Evolutionary conservation across 1,140 invertebrate species (phyloP), one percentile per base, ranked within the genome.

Genomic region (Pseudomyrmex sp.): DNA sequence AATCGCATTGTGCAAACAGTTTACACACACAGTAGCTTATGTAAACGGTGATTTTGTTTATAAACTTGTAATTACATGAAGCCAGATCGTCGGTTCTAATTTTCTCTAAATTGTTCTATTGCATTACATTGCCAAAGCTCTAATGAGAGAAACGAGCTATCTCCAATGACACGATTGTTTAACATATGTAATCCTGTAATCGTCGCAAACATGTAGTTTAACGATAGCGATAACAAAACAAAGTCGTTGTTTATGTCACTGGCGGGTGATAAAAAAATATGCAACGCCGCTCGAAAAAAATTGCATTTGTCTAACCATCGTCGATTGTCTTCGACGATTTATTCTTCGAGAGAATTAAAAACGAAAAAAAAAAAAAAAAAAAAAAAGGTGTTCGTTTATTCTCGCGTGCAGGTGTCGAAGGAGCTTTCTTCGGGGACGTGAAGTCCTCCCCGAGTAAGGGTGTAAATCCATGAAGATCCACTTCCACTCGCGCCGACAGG

Each of bases 381-480:
- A 77, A 35, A 35, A 35, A 35, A 35, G 26, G 62, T 58, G 48
- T 74, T 66, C 75, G 63, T 70, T 85, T 77, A 72, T 63, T 58
- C 54, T 66, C n/a, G 56, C 54, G 18, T 77, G 18, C 26, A 69
- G 20, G 46, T 66, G 52, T 54, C 65, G 23, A 15, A 70, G 50
- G 13, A 61, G 15, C 58, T 66, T 12, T 20, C 12, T 35, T 13
- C 44, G 58, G 46, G 18, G n/a, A 20, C 26, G 23, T 63, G 69
- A 82, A 86, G 35, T 35, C 35, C 35, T 35, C 35, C 35, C 58
- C 69, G 59, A 59, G 58, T 58, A 20, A 52, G 52, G 8, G 5
- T 48, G 68, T 84, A 84, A 84, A 84, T 86, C 85, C 54, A 84
- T 66, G 52, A 77, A 65, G 68, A 82, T 82, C 35, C 54, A 75